These are phyloP conservation scores for Sebastes elongatus DNA, from an alignment of 2,797 vertebrate genomes.

Conservation along the genomic window DNA sequence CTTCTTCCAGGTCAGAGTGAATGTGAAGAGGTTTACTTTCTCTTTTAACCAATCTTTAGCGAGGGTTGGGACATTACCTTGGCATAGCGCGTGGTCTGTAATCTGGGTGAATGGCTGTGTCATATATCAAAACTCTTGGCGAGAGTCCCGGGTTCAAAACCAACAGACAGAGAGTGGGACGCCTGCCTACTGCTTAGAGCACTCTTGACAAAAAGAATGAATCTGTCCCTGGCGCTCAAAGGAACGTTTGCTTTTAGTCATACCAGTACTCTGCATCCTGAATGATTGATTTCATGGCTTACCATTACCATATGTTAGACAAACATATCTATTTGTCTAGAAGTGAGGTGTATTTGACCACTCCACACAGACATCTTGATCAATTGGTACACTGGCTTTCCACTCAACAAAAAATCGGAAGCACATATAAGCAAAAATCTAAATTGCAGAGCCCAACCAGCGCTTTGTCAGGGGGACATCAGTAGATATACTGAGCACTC, in stretches of 20 bases:
- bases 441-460: constrained; percentile 12
- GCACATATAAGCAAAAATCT: constrained; percentile 16
- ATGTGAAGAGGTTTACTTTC: constrained; percentile 51
- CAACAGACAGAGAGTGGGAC: constrained; percentile 29
- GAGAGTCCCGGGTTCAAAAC: constrained; percentile 37
- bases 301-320: constrained; percentile 20
- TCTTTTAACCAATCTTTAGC: constrained; percentile 51
- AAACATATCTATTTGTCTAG: constrained; percentile 30
- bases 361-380: constrained; percentile 22
- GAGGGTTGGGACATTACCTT: constrained; percentile 57
- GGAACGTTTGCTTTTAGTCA: constrained; percentile 22
- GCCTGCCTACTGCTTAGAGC: not conserved
- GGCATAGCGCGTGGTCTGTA: constrained; percentile 45
- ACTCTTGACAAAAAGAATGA: constrained; percentile 26
- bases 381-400: constrained; percentile 11
- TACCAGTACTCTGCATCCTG: constrained; percentile 1
- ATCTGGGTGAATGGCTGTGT: constrained; percentile 43
- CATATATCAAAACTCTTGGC: constrained; percentile 62
- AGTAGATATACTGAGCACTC: constrained; percentile 36
- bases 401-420: not conserved
- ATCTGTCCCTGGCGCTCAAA: constrained; percentile 7
- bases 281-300: constrained; percentile 34
- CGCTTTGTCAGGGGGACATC: constrained; percentile 45
- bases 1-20: constrained; percentile 39
- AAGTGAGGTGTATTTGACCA: constrained; percentile 2